Evolutionary conservation across 2,113 vertebrate genomes (phyloP).

Genomic region (Diglossa brunneiventris): DNA sequence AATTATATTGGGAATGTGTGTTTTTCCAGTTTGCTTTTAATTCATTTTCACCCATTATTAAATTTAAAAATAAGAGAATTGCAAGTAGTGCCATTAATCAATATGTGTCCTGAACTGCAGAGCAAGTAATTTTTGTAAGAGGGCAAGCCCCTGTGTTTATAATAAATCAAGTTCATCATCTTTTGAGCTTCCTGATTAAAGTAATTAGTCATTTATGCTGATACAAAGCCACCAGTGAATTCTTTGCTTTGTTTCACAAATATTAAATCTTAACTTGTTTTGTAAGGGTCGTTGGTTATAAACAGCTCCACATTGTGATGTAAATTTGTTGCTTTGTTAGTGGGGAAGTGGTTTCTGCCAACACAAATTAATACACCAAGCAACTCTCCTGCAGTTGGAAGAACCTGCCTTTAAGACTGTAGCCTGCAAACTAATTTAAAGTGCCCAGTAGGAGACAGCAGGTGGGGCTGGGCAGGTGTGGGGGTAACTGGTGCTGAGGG

Average conservation of each 20-base stretch:
- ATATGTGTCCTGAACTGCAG: background rate
- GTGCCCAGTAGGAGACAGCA: background rate
- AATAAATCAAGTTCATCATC: slow-evolving; percentile 44
- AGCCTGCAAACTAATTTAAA: background rate
- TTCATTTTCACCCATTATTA: background rate
- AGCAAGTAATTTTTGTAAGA: background rate
- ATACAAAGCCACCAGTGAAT: background rate
- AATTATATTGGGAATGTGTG: background rate
- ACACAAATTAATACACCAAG: background rate
- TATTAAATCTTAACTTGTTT: background rate
- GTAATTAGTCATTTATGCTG: slow-evolving; percentile 61
- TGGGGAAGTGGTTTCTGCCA: background rate
- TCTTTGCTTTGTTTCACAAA: background rate
- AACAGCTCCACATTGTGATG: background rate
- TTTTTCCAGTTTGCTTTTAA: slow-evolving; percentile 18
- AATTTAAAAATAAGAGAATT: background rate
- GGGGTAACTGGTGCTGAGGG: background rate
- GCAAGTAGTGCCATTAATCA: slow-evolving; percentile 26
- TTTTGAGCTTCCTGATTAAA: slow-evolving; percentile 22
- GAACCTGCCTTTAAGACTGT: background rate
- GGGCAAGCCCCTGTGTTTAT: background rate
- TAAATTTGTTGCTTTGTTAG: background rate
- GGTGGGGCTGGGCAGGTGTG: background rate
- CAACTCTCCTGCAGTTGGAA: background rate
- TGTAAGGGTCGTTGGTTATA: background rate